phyloP scores from a whole-genome alignment of 1,140 invertebrate species.

The Sycophaga agraensis region DNA sequence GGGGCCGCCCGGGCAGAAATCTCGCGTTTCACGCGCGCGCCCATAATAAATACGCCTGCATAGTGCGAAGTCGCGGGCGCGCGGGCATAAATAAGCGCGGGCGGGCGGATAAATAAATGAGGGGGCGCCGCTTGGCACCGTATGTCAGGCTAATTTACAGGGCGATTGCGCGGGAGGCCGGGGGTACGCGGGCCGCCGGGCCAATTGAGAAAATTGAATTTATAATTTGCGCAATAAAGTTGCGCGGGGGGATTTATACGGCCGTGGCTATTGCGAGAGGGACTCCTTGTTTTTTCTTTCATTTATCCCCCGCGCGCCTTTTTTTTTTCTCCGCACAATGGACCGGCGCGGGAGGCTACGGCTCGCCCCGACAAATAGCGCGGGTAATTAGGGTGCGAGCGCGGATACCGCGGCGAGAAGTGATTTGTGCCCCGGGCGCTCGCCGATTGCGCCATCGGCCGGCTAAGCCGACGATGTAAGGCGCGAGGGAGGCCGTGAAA shows the following conservation, averaged over 20 bases:
- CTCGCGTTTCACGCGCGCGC: conserved; percentile 14
- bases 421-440: no score
- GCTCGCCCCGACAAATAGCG: no score
- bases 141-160: conserved; percentile 29
- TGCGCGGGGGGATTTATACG: conserved; percentile 7
- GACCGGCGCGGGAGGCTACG: no score
- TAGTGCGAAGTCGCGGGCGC: conserved; percentile 13
- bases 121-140: background rate
- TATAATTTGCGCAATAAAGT: conserved; percentile 26
- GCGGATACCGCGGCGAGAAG: no score
- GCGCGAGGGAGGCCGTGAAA: no score
- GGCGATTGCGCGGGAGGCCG: conserved; percentile 11
- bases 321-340: no score
- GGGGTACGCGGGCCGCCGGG: background rate
- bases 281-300: background rate
- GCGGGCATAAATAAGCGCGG: no score
- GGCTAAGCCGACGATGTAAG: no score
- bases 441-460: no score
- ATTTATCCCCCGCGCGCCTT: no score
- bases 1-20: no score
- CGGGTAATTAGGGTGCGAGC: no score
- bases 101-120: conserved; percentile 16
- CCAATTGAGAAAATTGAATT: conserved; percentile 26
- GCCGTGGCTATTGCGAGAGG: conserved; percentile 2
- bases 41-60: conserved; percentile 21